Evolutionary conservation across 2,797 vertebrate genomes (phyloP).

Genomic region (Pygocentrus nattereri): DNA sequence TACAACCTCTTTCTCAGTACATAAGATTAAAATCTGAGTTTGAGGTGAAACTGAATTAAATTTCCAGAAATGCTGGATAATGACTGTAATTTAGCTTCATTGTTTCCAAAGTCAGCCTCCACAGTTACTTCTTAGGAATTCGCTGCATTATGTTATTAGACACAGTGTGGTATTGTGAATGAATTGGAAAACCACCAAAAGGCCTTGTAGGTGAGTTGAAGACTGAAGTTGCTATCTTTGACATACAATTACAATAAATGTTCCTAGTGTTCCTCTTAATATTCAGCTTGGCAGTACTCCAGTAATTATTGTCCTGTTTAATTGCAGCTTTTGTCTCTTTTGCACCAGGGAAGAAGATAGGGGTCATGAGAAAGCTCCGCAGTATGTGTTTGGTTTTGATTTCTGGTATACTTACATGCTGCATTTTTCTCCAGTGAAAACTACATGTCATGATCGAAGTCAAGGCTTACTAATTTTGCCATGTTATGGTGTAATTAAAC

Average conservation of each 20-base stretch:
- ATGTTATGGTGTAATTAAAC: slow-evolving; percentile 34
- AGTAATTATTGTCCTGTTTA: slow-evolving; percentile 4
- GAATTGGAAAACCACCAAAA: background rate
- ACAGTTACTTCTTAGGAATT: background rate
- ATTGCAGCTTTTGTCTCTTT: slow-evolving; percentile 11
- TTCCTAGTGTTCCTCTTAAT: background rate
- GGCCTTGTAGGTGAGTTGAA: background rate
- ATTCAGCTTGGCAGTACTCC: background rate
- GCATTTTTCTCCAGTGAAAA: background rate
- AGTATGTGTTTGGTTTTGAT: background rate
- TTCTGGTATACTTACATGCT: background rate
- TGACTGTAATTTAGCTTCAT: background rate
- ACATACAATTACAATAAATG: background rate
- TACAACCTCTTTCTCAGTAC: background rate
- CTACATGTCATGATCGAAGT: slow-evolving; percentile 23
- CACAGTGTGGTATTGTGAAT: background rate
- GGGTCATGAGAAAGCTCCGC: background rate
- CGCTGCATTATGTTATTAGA: background rate
- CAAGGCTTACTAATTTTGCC: slow-evolving; percentile 34
- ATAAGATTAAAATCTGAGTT: background rate
- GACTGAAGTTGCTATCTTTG: background rate
- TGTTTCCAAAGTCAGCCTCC: background rate
- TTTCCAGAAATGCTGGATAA: slow-evolving; percentile 4
- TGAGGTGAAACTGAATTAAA: background rate
- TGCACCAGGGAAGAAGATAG: background rate